Base-by-base conservation (phyloP, 1,140 invertebrate genomes). In the Neuroterus valhalla region DNA sequence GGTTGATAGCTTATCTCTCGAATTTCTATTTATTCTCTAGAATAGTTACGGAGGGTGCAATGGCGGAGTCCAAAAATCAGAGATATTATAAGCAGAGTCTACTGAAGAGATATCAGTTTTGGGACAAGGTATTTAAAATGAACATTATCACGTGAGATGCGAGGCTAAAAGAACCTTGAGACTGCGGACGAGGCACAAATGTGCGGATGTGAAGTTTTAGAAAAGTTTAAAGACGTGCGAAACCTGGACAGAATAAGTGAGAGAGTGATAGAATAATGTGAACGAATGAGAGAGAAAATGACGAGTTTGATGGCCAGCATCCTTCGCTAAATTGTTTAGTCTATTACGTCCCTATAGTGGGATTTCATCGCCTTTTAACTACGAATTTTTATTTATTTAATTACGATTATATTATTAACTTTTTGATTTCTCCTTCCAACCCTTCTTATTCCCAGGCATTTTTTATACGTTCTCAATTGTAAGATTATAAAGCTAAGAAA, bases 1-100 rank as follows among this genome's bases (percentile, higher is more conserved):
- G 11, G 26, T 55, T 14, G 55, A 38, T 62, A 62, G 26, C 31
- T 26, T 62, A 62, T 31, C 55, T 62, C 55, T 62, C 14, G 26
- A 62, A 62, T 62, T 62, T 62, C n/a, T 31, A 62, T 62, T 62
- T 62, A 62, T 62, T 62, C 26, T 62, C 26, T 62, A 62, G 26
- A 62, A 12, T 62, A 62, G 55, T 62, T 62, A 31, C n/a, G 14
- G 23, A 62, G 55, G 55, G 12, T 62, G 55, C 55, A 62, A 62
- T 62, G 55, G 26, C 55, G 31, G 23, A 14, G 4, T 6, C 31
- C 10, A 26, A 31, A 3, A 62, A n/a, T 62, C 26, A 31, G 8
- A 31, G 23, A n/a, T 62, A 62, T 62, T 31, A n/a, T 23, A 31
- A 19, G 17, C 10, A 50, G 6, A 50, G 3, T 17, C 26, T 38